Evolutionary conservation across 2,888 invertebrate species (phyloP).

Genomic region (Teleogryllus oceanicus): DNA sequence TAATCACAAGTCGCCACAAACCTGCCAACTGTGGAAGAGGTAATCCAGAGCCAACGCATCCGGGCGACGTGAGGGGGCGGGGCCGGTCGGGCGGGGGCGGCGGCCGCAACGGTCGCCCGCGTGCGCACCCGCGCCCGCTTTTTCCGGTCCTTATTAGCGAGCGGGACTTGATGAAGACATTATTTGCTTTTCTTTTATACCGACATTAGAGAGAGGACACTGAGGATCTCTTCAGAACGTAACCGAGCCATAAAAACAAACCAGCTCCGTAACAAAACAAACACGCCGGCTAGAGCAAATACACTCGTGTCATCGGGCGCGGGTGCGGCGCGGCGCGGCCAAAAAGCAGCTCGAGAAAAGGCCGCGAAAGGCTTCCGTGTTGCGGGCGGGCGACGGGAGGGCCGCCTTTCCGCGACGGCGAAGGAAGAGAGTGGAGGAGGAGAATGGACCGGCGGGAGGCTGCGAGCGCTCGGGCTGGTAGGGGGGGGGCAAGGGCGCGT

Average conservation of each 20-base stretch:
- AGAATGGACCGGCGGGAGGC: too few species aligned
- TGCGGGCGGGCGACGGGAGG: not conserved
- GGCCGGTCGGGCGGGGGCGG: too few species aligned
- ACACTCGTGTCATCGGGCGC: conserved; percentile 18
- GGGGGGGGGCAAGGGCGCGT: too few species aligned
- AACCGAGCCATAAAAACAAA: conserved; percentile 18
- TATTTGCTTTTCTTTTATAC: conserved; percentile 18
- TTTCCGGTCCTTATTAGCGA: conserved; percentile 18
- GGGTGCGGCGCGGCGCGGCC: not conserved
- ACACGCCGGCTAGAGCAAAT: conserved; percentile 8
- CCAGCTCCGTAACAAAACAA: conserved; percentile 18
- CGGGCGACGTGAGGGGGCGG: too few species aligned
- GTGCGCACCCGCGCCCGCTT: not conserved
- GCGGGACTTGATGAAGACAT: conserved; percentile 1
- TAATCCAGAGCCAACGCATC: too few species aligned
- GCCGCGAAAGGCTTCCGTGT: conserved; percentile 3
- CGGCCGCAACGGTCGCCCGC: too few species aligned
- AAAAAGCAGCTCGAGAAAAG: too few species aligned
- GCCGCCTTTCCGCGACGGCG: not conserved
- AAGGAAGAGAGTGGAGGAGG: not conserved
- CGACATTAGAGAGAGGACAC: conserved; percentile 18
- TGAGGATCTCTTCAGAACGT: conserved; percentile 18
- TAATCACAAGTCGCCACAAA: too few species aligned
- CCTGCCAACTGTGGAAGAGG: too few species aligned
- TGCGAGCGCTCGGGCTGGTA: too few species aligned